A percentile compares a stretch with the other conserved stretches of the same genome.
Conservation (phyloP, 2,888 invertebrate species). For the Silvanus unidentatus region DNA sequence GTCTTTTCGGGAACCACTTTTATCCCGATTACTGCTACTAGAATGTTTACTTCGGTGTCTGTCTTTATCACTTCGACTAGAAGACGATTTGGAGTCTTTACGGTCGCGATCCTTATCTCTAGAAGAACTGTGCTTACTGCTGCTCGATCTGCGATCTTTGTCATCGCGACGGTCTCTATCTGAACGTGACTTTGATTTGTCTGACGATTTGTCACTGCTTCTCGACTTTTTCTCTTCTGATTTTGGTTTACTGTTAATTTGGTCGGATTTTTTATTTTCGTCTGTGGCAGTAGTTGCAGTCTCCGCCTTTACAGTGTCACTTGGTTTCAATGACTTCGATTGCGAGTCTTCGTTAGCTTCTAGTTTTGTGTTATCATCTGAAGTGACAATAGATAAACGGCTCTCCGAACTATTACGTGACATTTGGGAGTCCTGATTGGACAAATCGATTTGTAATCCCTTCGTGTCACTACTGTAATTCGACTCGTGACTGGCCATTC, state of each 20-base stretch:
- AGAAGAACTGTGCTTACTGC: constrained; percentile 25
- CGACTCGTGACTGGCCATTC: constrained; percentile 51
- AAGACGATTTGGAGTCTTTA: constrained; percentile 28
- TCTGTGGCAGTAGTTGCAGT: constrained; percentile 11
- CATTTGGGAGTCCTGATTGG: constrained; percentile 56
- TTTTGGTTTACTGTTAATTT: constrained; percentile 30
- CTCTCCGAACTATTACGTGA: constrained; percentile 60
- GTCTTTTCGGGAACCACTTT: constrained; percentile 20
- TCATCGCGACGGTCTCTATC: constrained; percentile 38
- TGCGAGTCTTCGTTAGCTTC: constrained; percentile 36
- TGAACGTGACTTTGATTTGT: constrained; percentile 8
- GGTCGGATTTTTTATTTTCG: constrained; percentile 14
- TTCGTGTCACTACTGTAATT: constrained; percentile 32
- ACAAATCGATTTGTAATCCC: constrained; percentile 35
- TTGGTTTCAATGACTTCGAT: constrained; percentile 12
- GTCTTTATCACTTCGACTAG: constrained; percentile 18
- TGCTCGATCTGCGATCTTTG: constrained; percentile 28
- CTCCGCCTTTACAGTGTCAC: not conserved
- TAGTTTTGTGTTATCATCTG: constrained; percentile 47
- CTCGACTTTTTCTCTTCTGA: constrained; percentile 5
- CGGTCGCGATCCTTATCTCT: constrained; percentile 27
- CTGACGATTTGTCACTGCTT: constrained; percentile 5
- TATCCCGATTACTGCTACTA: constrained; percentile 20
- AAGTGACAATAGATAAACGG: constrained; percentile 50
- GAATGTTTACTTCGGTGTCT: constrained; percentile 19